Percentiles rank a stretch among this genome's conserved stretches.
phyloP scores from a whole-genome alignment of 2,113 vertebrate genomes.

The Leptosomus discolor region DNA sequence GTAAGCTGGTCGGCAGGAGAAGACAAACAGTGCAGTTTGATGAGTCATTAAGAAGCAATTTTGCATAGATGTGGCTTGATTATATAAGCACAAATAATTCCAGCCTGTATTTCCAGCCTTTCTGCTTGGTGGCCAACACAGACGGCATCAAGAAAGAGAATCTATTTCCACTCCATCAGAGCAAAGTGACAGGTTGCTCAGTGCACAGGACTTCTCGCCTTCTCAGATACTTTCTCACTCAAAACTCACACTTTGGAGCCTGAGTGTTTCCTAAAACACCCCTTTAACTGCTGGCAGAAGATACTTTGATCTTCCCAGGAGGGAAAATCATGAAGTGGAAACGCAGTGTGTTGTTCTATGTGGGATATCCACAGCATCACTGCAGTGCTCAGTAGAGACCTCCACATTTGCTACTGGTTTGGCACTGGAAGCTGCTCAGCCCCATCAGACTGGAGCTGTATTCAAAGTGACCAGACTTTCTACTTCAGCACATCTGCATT shows the following conservation, averaged over 20 bases:
- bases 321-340: neutral
- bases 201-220: neutral
- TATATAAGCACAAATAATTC: neutral
- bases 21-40: neutral
- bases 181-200: neutral
- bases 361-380: neutral
- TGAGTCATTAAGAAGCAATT: constrained; percentile 47
- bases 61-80: constrained; percentile 10
- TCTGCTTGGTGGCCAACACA: neutral
- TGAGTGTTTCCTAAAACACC: neutral
- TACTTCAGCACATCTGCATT: neutral
- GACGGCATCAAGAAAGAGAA: neutral
- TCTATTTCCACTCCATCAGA: neutral
- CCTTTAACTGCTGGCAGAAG: neutral
- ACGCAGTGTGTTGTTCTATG: rapidly evolving
- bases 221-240: neutral
- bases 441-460: neutral
- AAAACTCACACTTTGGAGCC: neutral
- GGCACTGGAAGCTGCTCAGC: neutral
- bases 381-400: neutral
- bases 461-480: neutral
- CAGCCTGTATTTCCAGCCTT: neutral
- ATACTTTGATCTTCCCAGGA: neutral
- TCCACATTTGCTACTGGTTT: neutral
- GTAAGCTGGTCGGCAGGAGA: neutral